Evolutionary conservation across 2,113 vertebrate genomes (phyloP).

Genomic region (Colius striatus): DNA sequence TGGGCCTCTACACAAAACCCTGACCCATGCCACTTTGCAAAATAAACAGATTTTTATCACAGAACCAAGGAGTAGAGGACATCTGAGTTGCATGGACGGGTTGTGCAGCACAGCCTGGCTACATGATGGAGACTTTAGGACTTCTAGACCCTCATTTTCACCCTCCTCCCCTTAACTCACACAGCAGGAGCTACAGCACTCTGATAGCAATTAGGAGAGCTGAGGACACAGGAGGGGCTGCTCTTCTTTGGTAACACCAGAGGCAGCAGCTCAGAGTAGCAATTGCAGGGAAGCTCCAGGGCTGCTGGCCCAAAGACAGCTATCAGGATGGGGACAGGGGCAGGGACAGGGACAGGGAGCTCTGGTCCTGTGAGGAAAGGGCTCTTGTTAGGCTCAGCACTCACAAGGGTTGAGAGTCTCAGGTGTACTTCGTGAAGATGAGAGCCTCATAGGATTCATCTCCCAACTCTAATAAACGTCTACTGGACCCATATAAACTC

Average conservation of each 20-base stretch:
- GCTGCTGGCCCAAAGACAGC: background rate
- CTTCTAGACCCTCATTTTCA: background rate
- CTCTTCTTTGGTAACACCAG: background rate
- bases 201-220: background rate
- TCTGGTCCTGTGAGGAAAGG: background rate
- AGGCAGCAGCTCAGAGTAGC: background rate
- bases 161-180: background rate
- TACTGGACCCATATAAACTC: background rate
- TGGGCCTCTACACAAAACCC: background rate
- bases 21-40: background rate
- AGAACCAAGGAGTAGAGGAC: background rate
- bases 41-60: background rate
- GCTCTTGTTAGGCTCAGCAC: background rate
- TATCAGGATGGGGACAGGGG: accelerated
- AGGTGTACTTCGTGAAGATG: background rate
- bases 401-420: background rate
- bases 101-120: background rate
- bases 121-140: accelerated
- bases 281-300: accelerated
- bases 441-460: background rate
- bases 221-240: background rate
- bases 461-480: background rate
- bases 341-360: background rate
- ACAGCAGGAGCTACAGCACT: background rate
- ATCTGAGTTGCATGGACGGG: background rate